Evolutionary conservation across 2,797 vertebrate genomes (phyloP).

Genomic region (Crypturellus tataupa): DNA sequence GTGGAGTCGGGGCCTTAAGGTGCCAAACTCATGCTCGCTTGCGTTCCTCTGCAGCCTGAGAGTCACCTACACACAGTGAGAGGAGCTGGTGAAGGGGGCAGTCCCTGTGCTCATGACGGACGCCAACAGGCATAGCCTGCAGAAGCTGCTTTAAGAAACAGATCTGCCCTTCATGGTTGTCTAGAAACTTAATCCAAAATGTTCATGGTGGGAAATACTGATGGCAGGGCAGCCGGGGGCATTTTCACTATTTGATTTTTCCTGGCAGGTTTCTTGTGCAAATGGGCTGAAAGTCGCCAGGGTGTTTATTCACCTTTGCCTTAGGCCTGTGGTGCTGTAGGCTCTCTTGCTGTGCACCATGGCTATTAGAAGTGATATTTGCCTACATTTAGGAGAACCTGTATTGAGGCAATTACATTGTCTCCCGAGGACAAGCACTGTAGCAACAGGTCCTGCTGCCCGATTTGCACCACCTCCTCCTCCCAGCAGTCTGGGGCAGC

Average conservation of each 20-base stretch:
- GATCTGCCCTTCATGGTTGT: background rate
- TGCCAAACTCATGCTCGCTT: background rate
- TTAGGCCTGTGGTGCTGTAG: background rate
- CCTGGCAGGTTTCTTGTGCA: background rate
- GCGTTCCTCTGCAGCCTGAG: background rate
- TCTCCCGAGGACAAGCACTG: background rate
- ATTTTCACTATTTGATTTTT: constrained; percentile 32
- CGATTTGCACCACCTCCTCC: background rate
- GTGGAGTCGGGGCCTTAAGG: background rate
- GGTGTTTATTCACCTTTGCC: background rate
- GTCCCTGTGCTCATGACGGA: background rate
- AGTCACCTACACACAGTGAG: background rate
- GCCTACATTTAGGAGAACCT: background rate
- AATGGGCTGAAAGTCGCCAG: background rate
- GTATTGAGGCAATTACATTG: background rate
- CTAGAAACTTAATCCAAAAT: background rate
- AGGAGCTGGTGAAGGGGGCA: background rate
- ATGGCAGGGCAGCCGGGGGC: background rate
- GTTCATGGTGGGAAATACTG: accelerated
- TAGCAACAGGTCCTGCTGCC: background rate
- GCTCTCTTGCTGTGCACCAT: background rate
- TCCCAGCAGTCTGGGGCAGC: constrained; percentile 6
- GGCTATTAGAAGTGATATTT: background rate
- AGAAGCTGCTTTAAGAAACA: background rate
- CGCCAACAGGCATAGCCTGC: background rate